A percentile compares a stretch with the other conserved stretches of the same genome.
These are phyloP conservation scores for Poecilobothrus nobilitatus DNA, from an alignment of 2,888 invertebrate genomes.

Conservation along the genomic window DNA sequence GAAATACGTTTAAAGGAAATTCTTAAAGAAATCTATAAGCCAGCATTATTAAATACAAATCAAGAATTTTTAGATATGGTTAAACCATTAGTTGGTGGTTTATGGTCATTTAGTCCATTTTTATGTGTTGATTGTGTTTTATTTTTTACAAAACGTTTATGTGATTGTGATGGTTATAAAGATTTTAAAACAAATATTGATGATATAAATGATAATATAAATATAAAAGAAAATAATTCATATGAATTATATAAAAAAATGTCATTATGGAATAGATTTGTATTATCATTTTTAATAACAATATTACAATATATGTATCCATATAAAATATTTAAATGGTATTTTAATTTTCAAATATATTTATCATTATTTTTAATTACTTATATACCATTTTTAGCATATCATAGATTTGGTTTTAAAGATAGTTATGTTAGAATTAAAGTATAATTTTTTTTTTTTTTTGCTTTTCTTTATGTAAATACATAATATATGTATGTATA, in stretches of 20 bases:
- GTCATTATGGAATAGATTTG: slow-evolving; percentile 37
- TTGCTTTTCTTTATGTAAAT: too few relatives aligned
- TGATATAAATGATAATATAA: background rate
- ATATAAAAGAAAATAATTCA: slow-evolving; percentile 27
- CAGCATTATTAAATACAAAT: slow-evolving; percentile 51
- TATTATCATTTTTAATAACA: slow-evolving; percentile 18
- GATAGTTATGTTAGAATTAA: slow-evolving; percentile 18
- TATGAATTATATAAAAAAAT: slow-evolving; percentile 37
- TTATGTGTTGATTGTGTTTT: slow-evolving; percentile 52
- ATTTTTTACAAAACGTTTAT: slow-evolving; percentile 49
- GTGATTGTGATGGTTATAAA: slow-evolving; percentile 51
- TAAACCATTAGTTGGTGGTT: slow-evolving; percentile 54
- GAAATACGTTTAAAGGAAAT: slow-evolving; percentile 46
- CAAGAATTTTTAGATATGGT: slow-evolving; percentile 59
- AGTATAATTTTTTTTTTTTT: background rate
- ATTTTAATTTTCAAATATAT: slow-evolving; percentile 49
- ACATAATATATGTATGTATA: too few relatives aligned
- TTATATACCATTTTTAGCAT: slow-evolving; percentile 22
- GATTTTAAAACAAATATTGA: slow-evolving; percentile 40
- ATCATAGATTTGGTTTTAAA: slow-evolving; percentile 20
- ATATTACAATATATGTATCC: slow-evolving; percentile 31
- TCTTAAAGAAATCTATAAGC: slow-evolving; percentile 53
- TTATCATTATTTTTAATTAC: slow-evolving; percentile 17
- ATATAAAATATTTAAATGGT: slow-evolving; percentile 46
- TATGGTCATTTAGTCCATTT: slow-evolving; percentile 59